Percentiles rank a stretch among this genome's conserved stretches.
Evolutionary conservation across 2,797 vertebrate species (phyloP).

Genomic region (Scyliorhinus canicula): DNA sequence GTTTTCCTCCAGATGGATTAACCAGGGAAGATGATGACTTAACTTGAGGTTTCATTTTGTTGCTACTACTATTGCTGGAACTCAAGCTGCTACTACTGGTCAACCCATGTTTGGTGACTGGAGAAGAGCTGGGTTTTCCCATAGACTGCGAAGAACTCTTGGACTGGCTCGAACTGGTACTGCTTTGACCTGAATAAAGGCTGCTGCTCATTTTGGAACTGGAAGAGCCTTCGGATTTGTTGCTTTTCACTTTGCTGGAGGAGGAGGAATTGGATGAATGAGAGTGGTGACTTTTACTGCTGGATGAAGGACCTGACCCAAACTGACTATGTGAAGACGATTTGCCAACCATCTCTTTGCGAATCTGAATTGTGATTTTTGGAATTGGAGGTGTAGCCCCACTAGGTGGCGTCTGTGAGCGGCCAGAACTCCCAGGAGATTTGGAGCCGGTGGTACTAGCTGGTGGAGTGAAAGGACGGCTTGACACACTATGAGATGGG

Average conservation of each 20-base stretch:
- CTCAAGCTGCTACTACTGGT: conserved; percentile 65
- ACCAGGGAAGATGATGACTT: conserved; percentile 89
- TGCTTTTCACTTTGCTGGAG: conserved; percentile 85
- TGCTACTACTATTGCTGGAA: conserved; percentile 52
- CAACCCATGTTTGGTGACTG: conserved; percentile 88
- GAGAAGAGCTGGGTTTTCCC: conserved; percentile 88
- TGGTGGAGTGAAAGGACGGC: conserved; percentile 87
- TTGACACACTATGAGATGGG: conserved; percentile 85
- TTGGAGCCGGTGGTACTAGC: conserved; percentile 87
- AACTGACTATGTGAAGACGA: conserved; percentile 87
- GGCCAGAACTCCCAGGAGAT: conserved; percentile 87
- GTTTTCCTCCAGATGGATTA: conserved; percentile 87
- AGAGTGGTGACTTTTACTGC: conserved; percentile 92
- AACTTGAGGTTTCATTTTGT: conserved; percentile 88
- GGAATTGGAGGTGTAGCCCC: conserved; percentile 92
- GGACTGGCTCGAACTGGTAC: conserved; percentile 71
- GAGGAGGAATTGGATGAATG: conserved; percentile 83
- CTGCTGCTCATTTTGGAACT: conserved; percentile 69
- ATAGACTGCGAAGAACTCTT: conserved; percentile 85
- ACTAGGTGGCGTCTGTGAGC: conserved; percentile 91
- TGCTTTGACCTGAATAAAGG: conserved; percentile 72
- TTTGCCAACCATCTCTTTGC: conserved; percentile 88
- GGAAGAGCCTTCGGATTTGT: conserved; percentile 78
- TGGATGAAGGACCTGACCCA: conserved; percentile 64
- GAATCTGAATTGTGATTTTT: conserved; percentile 97